phyloP scores from a whole-genome alignment of 2,888 invertebrate species.

The Salpingus planirostris region DNA sequence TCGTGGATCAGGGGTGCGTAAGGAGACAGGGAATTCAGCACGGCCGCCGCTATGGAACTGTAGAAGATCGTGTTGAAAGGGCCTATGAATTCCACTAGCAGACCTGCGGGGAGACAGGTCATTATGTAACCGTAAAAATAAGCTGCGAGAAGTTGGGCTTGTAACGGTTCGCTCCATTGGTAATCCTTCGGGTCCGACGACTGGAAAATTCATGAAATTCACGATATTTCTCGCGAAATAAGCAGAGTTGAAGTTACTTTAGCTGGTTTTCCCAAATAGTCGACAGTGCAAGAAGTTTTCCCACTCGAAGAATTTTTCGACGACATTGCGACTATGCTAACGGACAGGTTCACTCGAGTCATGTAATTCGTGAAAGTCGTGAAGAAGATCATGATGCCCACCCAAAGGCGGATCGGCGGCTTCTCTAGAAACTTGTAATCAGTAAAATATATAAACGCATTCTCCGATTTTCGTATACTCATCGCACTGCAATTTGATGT shows the following conservation, averaged over 20 bases:
- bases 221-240: no score
- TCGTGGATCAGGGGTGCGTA: no score
- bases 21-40: slow-evolving; percentile 1
- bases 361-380: slow-evolving; percentile 62
- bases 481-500: no score
- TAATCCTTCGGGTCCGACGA: background rate
- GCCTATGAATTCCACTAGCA: background rate
- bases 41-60: background rate
- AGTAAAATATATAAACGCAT: no score
- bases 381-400: slow-evolving; percentile 60
- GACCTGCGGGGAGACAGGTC: background rate
- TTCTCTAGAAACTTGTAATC: no score
- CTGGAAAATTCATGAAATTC: background rate
- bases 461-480: no score
- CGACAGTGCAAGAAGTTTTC: slow-evolving; percentile 11
- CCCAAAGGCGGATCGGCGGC: slow-evolving; percentile 29
- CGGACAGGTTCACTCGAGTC: slow-evolving; percentile 62
- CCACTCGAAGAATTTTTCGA: no score
- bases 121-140: background rate
- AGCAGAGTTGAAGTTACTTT: slow-evolving; percentile 1
- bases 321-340: slow-evolving; percentile 59
- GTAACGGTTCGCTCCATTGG: background rate
- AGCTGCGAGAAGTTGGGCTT: background rate
- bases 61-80: background rate
- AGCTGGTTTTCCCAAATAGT: slow-evolving; percentile 17